Base-by-base conservation (phyloP, 2,113 vertebrate genomes). In the Himantopus leucocephalus region DNA sequence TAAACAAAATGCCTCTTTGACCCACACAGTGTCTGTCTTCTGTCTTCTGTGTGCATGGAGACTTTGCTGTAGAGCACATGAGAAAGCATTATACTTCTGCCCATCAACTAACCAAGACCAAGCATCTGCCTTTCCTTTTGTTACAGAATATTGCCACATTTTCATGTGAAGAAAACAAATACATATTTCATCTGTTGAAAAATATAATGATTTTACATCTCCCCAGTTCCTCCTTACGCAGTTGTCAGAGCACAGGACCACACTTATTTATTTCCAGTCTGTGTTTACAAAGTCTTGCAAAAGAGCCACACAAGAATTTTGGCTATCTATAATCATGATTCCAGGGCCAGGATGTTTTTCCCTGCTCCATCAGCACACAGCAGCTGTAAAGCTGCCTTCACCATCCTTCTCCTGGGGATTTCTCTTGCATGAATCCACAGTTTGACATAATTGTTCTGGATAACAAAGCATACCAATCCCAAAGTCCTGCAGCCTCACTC, bases 111-210 rank as follows among this genome's bases (percentile, higher is more conserved):
- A 62, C 20, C 22, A 66, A 66, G 5, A 62, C 4, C 30, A 63
- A 89, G 21, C 6, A 24, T 30, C 22, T 4, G 0, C n/a, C 29
- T 83, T 71, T 58, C n/a, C 50, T 83, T 5, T 30, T 72, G 14
- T 53, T 94, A 53, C 9, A 62, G n/a, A 73, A 30, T 45, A 85
- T 43, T 70, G 27, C 52, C 20, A 52, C 53, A 18, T 66, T 64
- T 90, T 76, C 50, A 90, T 35, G 35, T 63, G 78, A 91, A 83
- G 71, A 88, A 95, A 92, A 93, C 30, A 96, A 94, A 88, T 34
- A 53, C 2, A 32, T 80, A 85, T 82, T 82, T 91, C 48, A 80
- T 72, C 45, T 58, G 56, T 71, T 79, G 93, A 88, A 95, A 88
- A 76, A 70, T 48, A 27, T 6, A 75, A 73, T 70, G 6, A 62